Evolutionary conservation across 2,888 invertebrate species (phyloP), one percentile per base, ranked within the genome.

Genomic region (Hirtodrosophila confusa): DNA sequence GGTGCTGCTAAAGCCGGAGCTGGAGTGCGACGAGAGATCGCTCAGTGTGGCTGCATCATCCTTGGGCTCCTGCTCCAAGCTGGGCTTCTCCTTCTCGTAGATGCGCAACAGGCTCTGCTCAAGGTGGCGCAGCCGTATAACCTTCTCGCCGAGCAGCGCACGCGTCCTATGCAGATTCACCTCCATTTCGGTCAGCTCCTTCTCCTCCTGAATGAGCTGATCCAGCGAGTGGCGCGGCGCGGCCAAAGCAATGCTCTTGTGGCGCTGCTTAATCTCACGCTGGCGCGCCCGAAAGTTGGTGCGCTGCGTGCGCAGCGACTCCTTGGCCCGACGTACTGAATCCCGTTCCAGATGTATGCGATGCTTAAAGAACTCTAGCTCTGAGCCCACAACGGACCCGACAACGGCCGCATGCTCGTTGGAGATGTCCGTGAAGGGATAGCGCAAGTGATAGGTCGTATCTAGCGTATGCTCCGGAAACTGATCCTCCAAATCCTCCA

Each of bases 401-500:
- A 85, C 78, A 0, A 75, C 73, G 5, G 72, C 50, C 4, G 87
- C 89, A 62, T 89, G 91, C 33, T 92, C 91, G 37, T 90, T 90
- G 10, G 90, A 89, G 87, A 95, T 93, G 89, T 96, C 96, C 72
- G 94, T 94, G 88, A 96, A 96, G 2, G 96, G 96, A 90, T 96
- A 96, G 44, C 96, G 93, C 67, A 96, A 91, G 80, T 96, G 96
- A 88, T 96, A 96, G 0, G 95, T 93, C 44, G 96, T 95, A 85
- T 95, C 96, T 2, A 93, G 89, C 17, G 93, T 93, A 65, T 95
- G 92, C 66, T 95, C 95, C 0, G 95, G 95, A 80, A 96, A 95
- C 90, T 96, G 95, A 87, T 96, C 96, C 87, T 96, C 96, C 39
- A 96, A 91, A 86, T 96, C 96, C 84, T 96, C 96, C 29, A 96